Evolutionary conservation across 2,113 vertebrate genomes (phyloP).

Genomic region (Erpornis zantholeuca): DNA sequence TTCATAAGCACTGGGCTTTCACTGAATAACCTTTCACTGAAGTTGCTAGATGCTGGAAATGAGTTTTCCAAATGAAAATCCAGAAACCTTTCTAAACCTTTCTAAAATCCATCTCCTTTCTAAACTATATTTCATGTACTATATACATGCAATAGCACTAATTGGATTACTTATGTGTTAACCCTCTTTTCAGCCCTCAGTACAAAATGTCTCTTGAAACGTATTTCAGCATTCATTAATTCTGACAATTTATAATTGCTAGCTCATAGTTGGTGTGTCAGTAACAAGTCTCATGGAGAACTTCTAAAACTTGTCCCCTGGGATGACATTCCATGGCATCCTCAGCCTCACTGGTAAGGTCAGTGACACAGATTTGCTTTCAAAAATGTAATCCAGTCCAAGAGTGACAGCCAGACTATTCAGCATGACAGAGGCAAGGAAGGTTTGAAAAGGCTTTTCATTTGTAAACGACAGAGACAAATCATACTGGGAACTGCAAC

Average conservation of each 20-base stretch:
- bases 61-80: background rate
- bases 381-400: slow-evolving; percentile 11
- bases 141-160: background rate
- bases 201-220: background rate
- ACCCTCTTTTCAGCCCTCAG: background rate
- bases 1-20: background rate
- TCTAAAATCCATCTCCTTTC: background rate
- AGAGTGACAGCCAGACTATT: slow-evolving; percentile 19
- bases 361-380: slow-evolving; percentile 44
- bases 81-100: background rate
- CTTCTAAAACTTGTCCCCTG: slow-evolving; percentile 4
- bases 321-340: background rate
- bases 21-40: background rate
- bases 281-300: background rate
- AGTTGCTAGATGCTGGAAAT: background rate
- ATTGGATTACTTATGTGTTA: background rate
- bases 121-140: background rate
- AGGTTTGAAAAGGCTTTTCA: slow-evolving; percentile 9
- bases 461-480: slow-evolving; percentile 23
- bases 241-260: background rate
- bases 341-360: slow-evolving; percentile 28
- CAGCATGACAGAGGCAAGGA: background rate
- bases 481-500: background rate
- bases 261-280: background rate
- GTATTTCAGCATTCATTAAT: slow-evolving; percentile 1